phyloP scores from a whole-genome alignment of 1,140 invertebrate genomes.

The Panagrolaimus sp. region DNA sequence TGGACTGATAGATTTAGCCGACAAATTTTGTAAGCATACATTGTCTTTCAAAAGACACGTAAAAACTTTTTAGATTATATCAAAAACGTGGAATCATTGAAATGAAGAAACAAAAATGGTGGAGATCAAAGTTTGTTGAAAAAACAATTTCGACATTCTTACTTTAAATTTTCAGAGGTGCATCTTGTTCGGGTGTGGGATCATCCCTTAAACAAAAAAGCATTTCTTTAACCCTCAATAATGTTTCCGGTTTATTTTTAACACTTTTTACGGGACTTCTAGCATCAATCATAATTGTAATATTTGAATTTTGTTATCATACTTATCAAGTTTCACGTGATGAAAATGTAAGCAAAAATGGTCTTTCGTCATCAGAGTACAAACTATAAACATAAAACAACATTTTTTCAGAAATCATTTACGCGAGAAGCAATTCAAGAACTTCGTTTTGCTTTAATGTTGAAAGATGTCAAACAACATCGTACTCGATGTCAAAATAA shows the following conservation, averaged over 20 bases:
- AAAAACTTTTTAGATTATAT: too few relatives aligned
- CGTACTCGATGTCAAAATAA: not conserved
- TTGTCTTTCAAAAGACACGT: too few relatives aligned
- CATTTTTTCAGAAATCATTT: not conserved
- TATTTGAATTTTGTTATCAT: conserved; percentile 1
- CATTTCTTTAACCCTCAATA: conserved; percentile 51
- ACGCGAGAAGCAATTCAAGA: not conserved
- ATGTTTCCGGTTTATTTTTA: conserved; percentile 56
- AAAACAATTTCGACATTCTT: too few relatives aligned
- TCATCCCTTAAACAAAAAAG: conserved; percentile 56
- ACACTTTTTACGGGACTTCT: conserved; percentile 50
- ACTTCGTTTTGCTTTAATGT: not conserved
- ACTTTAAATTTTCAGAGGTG: conserved; percentile 46
- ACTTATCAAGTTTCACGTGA: not conserved
- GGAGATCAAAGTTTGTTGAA: conserved; percentile 53
- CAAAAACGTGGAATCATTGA: conserved; percentile 57
- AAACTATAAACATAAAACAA: not conserved
- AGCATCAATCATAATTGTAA: conserved; percentile 10
- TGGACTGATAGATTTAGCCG: conserved; percentile 55
- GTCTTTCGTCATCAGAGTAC: not conserved
- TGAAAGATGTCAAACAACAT: not conserved
- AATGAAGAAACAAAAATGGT: conserved; percentile 58
- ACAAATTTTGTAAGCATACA: too few relatives aligned
- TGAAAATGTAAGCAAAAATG: conserved; percentile 9
- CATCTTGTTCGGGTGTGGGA: conserved; percentile 51